These are phyloP conservation scores for Ichneumoninae sp. DNA, from an alignment of 2,888 invertebrate genomes.

Conservation along the genomic window DNA sequence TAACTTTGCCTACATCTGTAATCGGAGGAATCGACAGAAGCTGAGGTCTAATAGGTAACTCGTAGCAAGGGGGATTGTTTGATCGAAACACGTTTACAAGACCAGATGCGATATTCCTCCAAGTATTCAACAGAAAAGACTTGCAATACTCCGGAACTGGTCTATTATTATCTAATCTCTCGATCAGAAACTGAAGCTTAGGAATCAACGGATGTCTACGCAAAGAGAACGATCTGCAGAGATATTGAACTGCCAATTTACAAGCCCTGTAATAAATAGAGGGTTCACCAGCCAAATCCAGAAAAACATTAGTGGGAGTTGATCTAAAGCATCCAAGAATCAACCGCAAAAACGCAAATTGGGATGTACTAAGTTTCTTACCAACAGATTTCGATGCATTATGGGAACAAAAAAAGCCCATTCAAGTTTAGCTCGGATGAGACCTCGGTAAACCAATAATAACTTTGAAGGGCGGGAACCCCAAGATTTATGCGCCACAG, in stretches of 20 bases:
- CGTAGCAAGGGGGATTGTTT: not conserved
- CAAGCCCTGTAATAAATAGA: not conserved
- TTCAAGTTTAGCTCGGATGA: not conserved
- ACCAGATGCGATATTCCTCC: not conserved
- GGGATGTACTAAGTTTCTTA: not conserved
- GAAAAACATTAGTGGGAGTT: not conserved
- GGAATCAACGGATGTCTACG: not conserved
- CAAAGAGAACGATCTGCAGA: not conserved
- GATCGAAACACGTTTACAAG: not conserved
- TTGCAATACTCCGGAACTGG: not conserved
- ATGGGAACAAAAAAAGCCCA: not conserved
- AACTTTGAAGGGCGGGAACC: not conserved
- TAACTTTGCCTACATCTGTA: not conserved
- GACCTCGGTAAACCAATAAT: constrained; percentile 12
- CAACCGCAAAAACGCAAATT: not conserved
- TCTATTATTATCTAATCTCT: not conserved
- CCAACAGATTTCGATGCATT: not conserved
- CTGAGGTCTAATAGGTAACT: not conserved
- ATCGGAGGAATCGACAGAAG: not conserved
- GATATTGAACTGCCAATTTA: not conserved
- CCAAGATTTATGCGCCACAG: not conserved
- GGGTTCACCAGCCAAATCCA: constrained; percentile 6
- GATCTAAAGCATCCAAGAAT: not conserved
- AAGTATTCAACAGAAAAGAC: not conserved
- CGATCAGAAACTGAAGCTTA: not conserved